Evolutionary conservation across 1,140 invertebrate genomes (phyloP), one percentile per base, ranked within the genome.

Genomic region (Achatina immaculata): DNA sequence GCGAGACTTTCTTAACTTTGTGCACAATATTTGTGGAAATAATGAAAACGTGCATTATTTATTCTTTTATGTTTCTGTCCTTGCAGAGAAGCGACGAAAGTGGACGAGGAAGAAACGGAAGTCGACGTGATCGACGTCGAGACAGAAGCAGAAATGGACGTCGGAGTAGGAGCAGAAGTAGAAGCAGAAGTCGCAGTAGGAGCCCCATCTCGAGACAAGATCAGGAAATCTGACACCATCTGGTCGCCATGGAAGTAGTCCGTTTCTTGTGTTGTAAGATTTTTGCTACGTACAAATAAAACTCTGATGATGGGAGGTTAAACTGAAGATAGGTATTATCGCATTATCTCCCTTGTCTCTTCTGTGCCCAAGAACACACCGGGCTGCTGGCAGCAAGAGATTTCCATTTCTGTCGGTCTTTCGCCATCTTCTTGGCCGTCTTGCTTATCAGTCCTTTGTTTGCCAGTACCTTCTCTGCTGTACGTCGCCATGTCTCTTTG

Each of bases 241-340:
- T 73, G 71, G 71, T 73, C 71, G 3, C 71, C 71, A 51, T 73
- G 71, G 71, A 73, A 73, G 28, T 73, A 73, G 28, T 28, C 58
- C 31, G 16, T 3, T 19, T 55, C 24, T 55, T 3, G 16, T 19
- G 21, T 55, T 55, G 48, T 55, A 24, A 55, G n/a, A n/a, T n/a
- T n/a, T n/a, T n/a, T n/a, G n/a, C n/a, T n/a, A n/a, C n/a, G n/a
- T n/a, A n/a, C n/a, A n/a, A n/a, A n/a, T n/a, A 14, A 66, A 66
- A 19, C 7, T 19, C 28, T 66, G 62, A 19, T 16, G 28, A 9
- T 51, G 48, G 48, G 48, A 14, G 48, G 11, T 11, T 24, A 51
- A 51, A 24, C 11, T 51, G 48, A 14, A 24, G 24, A 51, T 51
- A 11, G 24, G 11, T 14, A 14, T 14, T 24, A 51, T 24, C 11